These are phyloP conservation scores for Centropus unirufus DNA, from an alignment of 2,113 vertebrate genomes.

Conservation along the genomic window DNA sequence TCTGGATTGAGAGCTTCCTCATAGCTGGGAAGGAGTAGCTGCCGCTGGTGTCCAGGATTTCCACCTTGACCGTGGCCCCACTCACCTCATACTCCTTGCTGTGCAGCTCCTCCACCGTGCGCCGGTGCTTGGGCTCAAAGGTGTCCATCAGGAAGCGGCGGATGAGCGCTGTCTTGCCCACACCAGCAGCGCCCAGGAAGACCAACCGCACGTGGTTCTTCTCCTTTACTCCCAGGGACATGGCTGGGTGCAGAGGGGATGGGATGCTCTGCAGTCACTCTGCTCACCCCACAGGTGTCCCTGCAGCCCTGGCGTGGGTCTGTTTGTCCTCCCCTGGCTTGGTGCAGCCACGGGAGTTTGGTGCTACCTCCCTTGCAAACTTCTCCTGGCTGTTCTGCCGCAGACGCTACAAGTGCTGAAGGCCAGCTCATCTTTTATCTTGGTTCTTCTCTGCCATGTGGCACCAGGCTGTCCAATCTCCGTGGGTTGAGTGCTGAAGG, in stretches of 20 bases:
- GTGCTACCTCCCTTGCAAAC: neutral
- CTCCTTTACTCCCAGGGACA: slow-evolving; percentile 87
- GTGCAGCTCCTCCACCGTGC: slow-evolving; percentile 93
- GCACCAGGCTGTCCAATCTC: slow-evolving; percentile 63
- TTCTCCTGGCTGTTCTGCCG: neutral
- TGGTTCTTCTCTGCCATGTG: slow-evolving; percentile 47
- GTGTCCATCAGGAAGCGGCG: slow-evolving; percentile 87
- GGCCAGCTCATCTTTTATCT: slow-evolving; percentile 55
- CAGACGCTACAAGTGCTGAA: neutral
- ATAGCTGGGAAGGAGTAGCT: slow-evolving; percentile 94
- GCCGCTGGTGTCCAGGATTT: slow-evolving; percentile 91
- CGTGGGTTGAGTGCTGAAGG: slow-evolving; percentile 1
- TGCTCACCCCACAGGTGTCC: neutral
- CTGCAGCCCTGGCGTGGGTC: neutral
- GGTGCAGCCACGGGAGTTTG: neutral
- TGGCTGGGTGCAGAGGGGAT: slow-evolving; percentile 20
- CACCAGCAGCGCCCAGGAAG: slow-evolving; percentile 88
- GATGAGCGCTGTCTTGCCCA: slow-evolving; percentile 90
- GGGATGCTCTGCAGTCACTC: neutral
- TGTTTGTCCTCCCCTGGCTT: neutral
- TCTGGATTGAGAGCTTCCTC: slow-evolving; percentile 91
- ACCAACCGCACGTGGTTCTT: slow-evolving; percentile 88
- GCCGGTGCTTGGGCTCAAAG: slow-evolving; percentile 88
- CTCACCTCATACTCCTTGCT: slow-evolving; percentile 87
- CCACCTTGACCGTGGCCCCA: slow-evolving; percentile 83